Conservation (phyloP, 2,888 invertebrate species). For the Eubasilissa splendida region DNA sequence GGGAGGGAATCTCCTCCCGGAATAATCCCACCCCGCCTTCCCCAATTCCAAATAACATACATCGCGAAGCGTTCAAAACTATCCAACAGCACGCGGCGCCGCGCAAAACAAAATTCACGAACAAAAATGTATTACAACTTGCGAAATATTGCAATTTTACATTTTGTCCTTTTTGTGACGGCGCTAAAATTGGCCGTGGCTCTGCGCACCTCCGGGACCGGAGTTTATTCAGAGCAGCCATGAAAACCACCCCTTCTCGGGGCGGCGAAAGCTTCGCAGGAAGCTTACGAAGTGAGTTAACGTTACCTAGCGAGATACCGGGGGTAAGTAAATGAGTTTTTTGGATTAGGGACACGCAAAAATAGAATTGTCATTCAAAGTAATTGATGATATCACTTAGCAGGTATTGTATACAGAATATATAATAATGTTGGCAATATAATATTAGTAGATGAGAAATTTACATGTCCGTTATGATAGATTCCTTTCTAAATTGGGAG, state of each 20-base stretch:
- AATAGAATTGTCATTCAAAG: conserved; percentile 13
- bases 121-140: not conserved
- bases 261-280: conserved; percentile 1
- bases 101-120: not conserved
- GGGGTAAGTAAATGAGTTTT: conserved; percentile 33
- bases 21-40: conserved; percentile 17
- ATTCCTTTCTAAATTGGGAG: too few relatives aligned
- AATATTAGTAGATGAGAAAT: too few relatives aligned
- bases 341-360: conserved; percentile 4
- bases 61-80: not conserved
- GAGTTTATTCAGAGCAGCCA: not conserved
- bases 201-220: too few relatives aligned
- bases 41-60: not conserved
- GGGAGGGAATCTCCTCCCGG: not conserved
- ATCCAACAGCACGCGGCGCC: not conserved
- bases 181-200: too few relatives aligned
- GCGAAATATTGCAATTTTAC: too few relatives aligned
- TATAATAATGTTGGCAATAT: too few relatives aligned
- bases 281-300: conserved; percentile 23
- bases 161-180: too few relatives aligned
- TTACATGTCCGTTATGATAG: too few relatives aligned
- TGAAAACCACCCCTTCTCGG: not conserved
- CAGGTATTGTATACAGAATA: not conserved
- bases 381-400: not conserved
- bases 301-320: not conserved